Conservation (phyloP, 2,113 vertebrate genomes). For the Ictidomys tridecemlineatus region DNA sequence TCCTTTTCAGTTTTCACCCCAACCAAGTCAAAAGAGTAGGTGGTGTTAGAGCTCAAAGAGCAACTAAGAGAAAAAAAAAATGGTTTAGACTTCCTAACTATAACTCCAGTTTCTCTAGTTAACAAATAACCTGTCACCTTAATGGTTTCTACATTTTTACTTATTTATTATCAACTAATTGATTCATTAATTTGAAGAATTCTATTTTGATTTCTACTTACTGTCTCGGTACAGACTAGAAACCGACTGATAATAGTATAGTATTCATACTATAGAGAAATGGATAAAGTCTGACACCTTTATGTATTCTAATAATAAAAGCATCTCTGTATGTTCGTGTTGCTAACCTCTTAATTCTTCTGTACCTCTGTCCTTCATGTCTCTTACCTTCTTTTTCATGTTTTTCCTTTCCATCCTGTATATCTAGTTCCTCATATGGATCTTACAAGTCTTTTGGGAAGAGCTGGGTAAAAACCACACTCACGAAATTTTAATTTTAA, state of each 20-base stretch:
- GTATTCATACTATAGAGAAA: background rate
- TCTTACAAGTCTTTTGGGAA: background rate
- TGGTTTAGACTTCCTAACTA: background rate
- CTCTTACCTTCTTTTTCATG: background rate
- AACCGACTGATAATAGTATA: background rate
- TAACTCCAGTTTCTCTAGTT: background rate
- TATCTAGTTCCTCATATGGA: background rate
- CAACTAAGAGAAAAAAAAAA: background rate
- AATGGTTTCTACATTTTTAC: background rate
- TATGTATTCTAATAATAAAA: background rate
- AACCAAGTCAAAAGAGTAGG: background rate
- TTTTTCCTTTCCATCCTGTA: background rate
- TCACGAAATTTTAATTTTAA: background rate
- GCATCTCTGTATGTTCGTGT: background rate
- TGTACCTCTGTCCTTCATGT: background rate
- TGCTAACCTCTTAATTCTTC: background rate
- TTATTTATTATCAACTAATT: background rate
- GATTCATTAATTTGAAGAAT: background rate
- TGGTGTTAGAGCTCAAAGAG: background rate
- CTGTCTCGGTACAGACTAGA: background rate
- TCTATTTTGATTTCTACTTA: background rate
- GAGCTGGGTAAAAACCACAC: background rate
- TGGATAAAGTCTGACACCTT: background rate
- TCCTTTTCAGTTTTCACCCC: background rate
- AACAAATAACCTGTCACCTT: background rate